Evolutionary conservation across 2,797 vertebrate genomes (phyloP).

Genomic region (Coccyzus lansbergi): DNA sequence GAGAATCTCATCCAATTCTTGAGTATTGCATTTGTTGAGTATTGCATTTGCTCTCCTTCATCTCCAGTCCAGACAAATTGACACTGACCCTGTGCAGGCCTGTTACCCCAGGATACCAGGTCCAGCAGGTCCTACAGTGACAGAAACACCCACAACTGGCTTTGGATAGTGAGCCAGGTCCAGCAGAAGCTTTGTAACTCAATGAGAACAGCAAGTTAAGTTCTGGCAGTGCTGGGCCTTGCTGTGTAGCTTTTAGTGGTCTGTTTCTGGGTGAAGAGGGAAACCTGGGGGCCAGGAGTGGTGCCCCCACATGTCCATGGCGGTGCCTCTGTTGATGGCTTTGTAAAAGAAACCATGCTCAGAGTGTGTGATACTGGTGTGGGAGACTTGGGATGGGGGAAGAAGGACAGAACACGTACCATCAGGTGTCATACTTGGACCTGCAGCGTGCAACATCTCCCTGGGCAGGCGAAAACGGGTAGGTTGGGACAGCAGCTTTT

Average conservation of each 20-base stretch:
- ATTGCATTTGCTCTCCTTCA: neutral
- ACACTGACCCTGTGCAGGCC: neutral
- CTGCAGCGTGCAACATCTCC: neutral
- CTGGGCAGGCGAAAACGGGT: neutral
- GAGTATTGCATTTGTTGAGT: neutral
- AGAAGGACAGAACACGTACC: neutral
- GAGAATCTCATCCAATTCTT: neutral
- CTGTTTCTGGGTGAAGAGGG: neutral
- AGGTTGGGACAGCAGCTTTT: neutral
- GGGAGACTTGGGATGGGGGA: neutral
- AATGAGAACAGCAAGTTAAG: neutral
- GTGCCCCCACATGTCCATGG: fast-evolving
- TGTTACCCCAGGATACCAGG: fast-evolving
- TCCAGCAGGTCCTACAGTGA: neutral
- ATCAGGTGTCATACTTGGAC: neutral
- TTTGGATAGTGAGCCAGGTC: fast-evolving
- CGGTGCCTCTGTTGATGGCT: neutral
- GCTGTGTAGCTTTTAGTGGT: neutral
- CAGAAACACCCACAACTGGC: fast-evolving
- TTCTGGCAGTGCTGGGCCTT: fast-evolving
- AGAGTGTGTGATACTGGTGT: neutral
- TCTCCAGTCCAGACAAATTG: neutral
- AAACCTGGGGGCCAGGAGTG: neutral
- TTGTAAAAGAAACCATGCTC: fast-evolving
- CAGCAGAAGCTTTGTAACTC: neutral